Evolutionary conservation across 2,113 vertebrate species (phyloP).

Genomic region (Panurus biarmicus): DNA sequence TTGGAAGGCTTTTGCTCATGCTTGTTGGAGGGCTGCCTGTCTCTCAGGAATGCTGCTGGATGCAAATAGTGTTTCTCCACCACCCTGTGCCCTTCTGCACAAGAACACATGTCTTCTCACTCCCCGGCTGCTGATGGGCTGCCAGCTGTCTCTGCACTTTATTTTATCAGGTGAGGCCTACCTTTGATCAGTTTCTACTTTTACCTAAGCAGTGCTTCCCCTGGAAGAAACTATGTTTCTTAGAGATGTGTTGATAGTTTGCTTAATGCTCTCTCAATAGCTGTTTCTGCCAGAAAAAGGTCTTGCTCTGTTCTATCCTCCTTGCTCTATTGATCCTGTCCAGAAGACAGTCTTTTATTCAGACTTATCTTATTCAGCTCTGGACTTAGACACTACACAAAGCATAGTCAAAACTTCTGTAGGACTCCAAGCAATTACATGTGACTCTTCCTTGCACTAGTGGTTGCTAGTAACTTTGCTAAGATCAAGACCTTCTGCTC

Average conservation of each 20-base stretch:
- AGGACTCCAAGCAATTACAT: background rate
- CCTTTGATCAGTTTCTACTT: background rate
- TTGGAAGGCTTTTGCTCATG: background rate
- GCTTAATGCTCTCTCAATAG: background rate
- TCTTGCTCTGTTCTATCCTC: background rate
- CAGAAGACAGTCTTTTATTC: background rate
- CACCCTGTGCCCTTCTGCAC: background rate
- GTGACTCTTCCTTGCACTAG: background rate
- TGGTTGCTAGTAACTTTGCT: background rate
- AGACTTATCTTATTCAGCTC: background rate
- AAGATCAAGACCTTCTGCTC: background rate
- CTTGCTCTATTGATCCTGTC: background rate
- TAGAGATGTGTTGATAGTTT: background rate
- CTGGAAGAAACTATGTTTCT: background rate
- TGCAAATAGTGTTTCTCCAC: background rate
- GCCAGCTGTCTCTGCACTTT: background rate
- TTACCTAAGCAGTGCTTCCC: background rate
- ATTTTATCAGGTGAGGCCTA: background rate
- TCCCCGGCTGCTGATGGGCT: background rate
- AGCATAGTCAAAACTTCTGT: background rate
- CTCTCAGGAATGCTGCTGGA: background rate
- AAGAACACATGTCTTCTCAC: background rate
- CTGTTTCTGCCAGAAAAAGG: background rate
- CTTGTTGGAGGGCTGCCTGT: background rate
- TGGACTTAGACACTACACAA: background rate